Evolutionary conservation across 2,113 vertebrate species (phyloP).

Genomic region (Fregata magnificens): DNA sequence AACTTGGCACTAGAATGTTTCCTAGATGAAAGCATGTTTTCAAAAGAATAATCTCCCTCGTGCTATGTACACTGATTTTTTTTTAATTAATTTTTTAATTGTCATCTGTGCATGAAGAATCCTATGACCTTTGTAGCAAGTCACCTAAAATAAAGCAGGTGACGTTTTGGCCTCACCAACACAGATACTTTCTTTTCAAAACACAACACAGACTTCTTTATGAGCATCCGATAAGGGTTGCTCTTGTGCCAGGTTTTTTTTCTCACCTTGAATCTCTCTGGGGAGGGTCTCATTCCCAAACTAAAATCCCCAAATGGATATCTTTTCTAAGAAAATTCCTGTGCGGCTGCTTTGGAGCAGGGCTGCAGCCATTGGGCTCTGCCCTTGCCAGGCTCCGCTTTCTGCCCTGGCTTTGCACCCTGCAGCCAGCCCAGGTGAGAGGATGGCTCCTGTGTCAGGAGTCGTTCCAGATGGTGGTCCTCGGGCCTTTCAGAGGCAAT

Average conservation of each 20-base stretch:
- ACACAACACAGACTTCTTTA: not conserved
- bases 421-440: not conserved
- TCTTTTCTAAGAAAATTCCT: not conserved
- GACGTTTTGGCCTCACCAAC: rapidly evolving
- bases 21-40: not conserved
- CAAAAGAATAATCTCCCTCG: not conserved
- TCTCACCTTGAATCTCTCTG: slow-evolving; percentile 29
- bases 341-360: not conserved
- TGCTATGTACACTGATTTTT: not conserved
- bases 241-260: slow-evolving; percentile 7
- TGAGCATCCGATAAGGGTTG: not conserved
- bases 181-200: not conserved
- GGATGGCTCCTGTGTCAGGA: not conserved
- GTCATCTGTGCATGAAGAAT: not conserved
- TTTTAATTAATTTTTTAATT: not conserved
- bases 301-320: not conserved
- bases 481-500: not conserved
- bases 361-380: not conserved
- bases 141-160: not conserved
- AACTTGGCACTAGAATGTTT: not conserved
- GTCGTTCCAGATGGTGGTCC: not conserved
- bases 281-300: slow-evolving; percentile 2
- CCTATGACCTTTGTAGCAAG: not conserved
- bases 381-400: not conserved
- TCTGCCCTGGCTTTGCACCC: not conserved